Evolutionary conservation across 1,140 invertebrate species (phyloP).

Genomic region (Philotrypesis tridentata): DNA sequence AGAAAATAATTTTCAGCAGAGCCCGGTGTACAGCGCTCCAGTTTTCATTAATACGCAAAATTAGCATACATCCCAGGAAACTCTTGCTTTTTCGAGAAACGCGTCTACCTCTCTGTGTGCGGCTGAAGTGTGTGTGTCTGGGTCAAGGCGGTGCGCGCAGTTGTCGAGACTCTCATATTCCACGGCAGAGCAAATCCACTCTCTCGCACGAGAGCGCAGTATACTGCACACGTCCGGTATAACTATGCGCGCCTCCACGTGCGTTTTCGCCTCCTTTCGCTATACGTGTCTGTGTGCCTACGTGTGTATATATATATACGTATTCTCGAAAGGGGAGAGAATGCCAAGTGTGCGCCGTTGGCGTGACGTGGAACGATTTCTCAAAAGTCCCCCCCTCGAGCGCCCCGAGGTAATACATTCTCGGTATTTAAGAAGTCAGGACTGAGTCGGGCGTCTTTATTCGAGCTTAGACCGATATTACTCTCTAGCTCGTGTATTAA

Average conservation of each 20-base stretch:
- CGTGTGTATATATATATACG: too few relatives aligned
- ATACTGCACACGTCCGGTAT: too few relatives aligned
- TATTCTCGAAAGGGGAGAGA: background rate
- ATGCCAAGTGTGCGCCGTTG: background rate
- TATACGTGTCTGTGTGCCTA: too few relatives aligned
- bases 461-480: background rate
- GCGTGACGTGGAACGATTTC: slow-evolving; percentile 19
- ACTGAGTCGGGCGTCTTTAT: slow-evolving; percentile 2
- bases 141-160: background rate
- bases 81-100: too few relatives aligned
- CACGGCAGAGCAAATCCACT: background rate
- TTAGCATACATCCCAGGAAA: background rate
- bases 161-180: too few relatives aligned
- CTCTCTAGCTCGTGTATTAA: too few relatives aligned
- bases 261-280: background rate
- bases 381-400: background rate
- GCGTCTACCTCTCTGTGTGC: background rate
- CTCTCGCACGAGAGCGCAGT: background rate
- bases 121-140: too few relatives aligned
- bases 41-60: background rate
- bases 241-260: background rate
- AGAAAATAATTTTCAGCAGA: background rate
- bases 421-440: slow-evolving; percentile 26
- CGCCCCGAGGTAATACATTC: background rate
- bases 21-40: too few relatives aligned